A percentile compares a stretch with the other conserved stretches of the same genome.
phyloP scores from a whole-genome alignment of 2,888 invertebrate species.

The Lumbricus terrestris region DNA sequence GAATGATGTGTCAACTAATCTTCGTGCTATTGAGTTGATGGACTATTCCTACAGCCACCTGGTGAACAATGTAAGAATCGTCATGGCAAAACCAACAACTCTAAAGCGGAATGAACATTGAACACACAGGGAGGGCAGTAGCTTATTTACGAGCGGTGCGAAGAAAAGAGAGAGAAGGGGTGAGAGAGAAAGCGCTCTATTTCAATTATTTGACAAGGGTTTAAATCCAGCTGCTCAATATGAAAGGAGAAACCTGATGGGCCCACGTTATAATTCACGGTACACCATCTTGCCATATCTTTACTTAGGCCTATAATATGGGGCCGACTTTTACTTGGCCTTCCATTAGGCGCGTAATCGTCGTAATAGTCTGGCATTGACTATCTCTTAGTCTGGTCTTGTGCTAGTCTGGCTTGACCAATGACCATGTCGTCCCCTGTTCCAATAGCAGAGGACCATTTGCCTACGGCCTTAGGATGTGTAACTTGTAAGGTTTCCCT shows the following conservation, averaged over 20 bases:
- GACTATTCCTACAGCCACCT: background rate
- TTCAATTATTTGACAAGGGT: background rate
- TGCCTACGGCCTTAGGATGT: too few relatives aligned
- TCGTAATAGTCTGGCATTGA: background rate
- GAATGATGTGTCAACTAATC: background rate
- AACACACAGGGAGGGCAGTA: too few relatives aligned
- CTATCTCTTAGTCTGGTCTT: background rate
- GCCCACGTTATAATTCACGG: too few relatives aligned
- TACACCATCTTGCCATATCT: background rate
- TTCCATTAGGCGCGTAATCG: background rate
- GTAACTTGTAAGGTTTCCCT: too few relatives aligned
- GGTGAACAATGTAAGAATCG: background rate
- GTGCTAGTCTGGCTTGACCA: background rate
- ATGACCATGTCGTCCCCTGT: too few relatives aligned
- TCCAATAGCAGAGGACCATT: too few relatives aligned
- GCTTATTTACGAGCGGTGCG: too few relatives aligned
- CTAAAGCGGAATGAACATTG: too few relatives aligned
- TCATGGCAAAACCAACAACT: too few relatives aligned
- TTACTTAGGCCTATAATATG: background rate
- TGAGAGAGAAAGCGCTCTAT: too few relatives aligned
- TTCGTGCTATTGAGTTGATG: background rate
- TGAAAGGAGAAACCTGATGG: background rate
- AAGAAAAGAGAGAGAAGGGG: too few relatives aligned
- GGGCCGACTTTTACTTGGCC: background rate
- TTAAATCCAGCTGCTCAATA: background rate